A percentile compares a stretch with the other conserved stretches of the same genome.
These are phyloP conservation scores for Orcinus orca DNA, from an alignment of 2,113 vertebrate species.

Conservation along the genomic window DNA sequence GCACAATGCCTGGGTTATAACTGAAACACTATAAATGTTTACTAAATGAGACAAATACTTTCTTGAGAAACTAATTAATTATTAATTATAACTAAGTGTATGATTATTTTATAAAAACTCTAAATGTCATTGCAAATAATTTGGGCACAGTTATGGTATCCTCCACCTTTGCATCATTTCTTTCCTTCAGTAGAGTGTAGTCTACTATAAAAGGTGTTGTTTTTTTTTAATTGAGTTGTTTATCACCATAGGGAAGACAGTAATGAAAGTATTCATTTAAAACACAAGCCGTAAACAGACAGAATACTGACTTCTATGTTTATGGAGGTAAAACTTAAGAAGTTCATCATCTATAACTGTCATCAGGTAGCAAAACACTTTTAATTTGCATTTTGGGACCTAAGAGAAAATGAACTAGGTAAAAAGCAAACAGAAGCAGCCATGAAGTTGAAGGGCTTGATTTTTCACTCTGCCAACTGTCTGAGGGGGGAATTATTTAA, in stretches of 20 bases:
- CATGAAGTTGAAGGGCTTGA: constrained; percentile 48
- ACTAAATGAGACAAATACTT: constrained; percentile 10
- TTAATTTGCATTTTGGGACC: constrained; percentile 22
- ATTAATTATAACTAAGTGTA: background rate
- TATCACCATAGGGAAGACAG: constrained; percentile 56
- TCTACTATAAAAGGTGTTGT: background rate
- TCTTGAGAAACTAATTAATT: background rate
- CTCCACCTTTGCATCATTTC: background rate
- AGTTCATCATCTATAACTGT: constrained; percentile 43
- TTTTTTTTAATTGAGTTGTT: background rate
- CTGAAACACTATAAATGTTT: background rate
- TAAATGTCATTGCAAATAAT: constrained; percentile 16
- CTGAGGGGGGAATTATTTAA: constrained; percentile 55
- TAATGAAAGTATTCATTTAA: constrained; percentile 68
- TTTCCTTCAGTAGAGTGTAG: background rate
- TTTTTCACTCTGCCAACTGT: constrained; percentile 62
- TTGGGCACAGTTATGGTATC: background rate
- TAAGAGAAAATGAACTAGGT: constrained; percentile 36
- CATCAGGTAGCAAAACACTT: constrained; percentile 30
- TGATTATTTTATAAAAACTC: constrained; percentile 1
- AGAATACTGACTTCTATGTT: constrained; percentile 50
- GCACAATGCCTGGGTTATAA: background rate
- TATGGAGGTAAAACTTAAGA: constrained; percentile 43
- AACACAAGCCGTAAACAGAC: constrained; percentile 64
- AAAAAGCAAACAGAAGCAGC: constrained; percentile 54